A percentile compares a stretch with the other conserved stretches of the same genome.
These are phyloP conservation scores for Marasmarcha lunaedactyla DNA, from an alignment of 2,888 invertebrate species.

Conservation along the genomic window DNA sequence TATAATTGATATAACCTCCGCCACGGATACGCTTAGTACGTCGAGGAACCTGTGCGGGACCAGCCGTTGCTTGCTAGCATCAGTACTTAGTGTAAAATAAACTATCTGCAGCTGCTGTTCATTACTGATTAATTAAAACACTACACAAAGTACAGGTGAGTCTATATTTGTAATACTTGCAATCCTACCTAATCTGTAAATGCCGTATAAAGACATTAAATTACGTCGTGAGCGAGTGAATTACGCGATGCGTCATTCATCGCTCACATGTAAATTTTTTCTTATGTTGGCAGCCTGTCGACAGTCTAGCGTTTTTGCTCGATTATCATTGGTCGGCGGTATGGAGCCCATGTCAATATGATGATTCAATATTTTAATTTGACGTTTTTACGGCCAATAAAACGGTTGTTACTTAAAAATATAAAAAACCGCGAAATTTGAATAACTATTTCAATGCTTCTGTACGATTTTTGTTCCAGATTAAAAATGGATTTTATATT, in stretches of 20 bases:
- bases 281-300: constrained; percentile 16
- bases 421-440: no score
- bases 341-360: no score
- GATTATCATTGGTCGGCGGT: neutral
- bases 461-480: neutral
- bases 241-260: constrained; percentile 8
- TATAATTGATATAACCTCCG: no score
- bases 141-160: constrained; percentile 15
- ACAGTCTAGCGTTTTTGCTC: constrained; percentile 4
- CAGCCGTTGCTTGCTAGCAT: no score
- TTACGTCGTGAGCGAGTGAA: constrained; percentile 8
- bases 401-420: no score
- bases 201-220: constrained; percentile 8
- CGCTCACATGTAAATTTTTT: constrained; percentile 4
- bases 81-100: neutral
- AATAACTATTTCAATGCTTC: neutral
- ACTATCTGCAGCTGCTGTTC: constrained; percentile 5
- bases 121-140: constrained; percentile 14
- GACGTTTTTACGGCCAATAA: constrained; percentile 2
- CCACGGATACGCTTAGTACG: no score
- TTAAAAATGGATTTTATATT: constrained; percentile 34
- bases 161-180: constrained; percentile 19
- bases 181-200: constrained; percentile 13
- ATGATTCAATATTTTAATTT: no score
- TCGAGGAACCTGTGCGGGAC: no score